phyloP scores from a whole-genome alignment of 53 echinoderm and acorn worm species.

The Temnopleurus reevesii region DNA sequence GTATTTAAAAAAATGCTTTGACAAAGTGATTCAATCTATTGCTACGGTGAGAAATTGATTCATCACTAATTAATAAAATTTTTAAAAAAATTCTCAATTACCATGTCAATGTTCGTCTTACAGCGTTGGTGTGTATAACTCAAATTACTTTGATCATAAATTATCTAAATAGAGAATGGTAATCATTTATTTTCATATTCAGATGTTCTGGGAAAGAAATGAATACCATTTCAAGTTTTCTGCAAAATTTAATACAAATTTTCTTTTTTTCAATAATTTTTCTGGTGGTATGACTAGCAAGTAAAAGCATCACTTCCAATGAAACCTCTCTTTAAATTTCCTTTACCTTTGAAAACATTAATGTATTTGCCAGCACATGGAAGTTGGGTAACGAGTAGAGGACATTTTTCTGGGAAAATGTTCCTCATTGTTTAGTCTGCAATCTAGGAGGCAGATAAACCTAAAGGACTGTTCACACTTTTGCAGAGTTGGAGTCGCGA shows the following conservation, averaged over 20 bases:
- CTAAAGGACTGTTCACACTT: too few species aligned
- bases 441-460: background rate
- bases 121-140: too few species aligned
- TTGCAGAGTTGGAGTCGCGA: too few species aligned
- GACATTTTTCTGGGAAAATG: background rate
- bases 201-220: too few species aligned
- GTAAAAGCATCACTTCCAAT: background rate
- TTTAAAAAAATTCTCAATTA: background rate
- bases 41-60: too few species aligned
- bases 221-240: background rate
- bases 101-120: background rate
- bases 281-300: too few species aligned
- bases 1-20: too few species aligned
- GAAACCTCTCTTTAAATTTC: background rate
- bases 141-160: too few species aligned
- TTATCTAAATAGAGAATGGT: too few species aligned
- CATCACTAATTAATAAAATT: background rate
- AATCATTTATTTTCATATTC: too few species aligned
- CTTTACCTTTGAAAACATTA: background rate
- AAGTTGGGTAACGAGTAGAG: background rate
- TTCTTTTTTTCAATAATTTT: too few species aligned
- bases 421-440: conserved; percentile 4
- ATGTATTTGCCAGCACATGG: background rate
- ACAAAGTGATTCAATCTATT: too few species aligned
- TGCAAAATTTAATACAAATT: background rate